Conservation (phyloP, 2,888 invertebrate genomes). For the Ophion ellenae region DNA sequence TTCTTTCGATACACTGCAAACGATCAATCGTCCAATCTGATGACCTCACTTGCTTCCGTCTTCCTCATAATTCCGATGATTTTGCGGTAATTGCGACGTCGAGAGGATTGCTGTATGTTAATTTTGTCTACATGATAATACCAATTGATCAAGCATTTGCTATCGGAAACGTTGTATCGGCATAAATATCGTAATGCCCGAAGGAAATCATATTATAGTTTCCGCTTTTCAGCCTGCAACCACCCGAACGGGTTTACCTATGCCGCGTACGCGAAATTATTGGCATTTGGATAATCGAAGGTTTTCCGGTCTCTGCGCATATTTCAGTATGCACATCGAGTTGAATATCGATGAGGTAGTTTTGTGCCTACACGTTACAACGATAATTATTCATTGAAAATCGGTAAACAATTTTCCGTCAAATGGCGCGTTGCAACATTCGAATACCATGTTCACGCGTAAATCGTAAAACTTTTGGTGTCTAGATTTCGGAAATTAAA, state of each 20-base stretch:
- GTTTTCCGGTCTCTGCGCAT: background rate
- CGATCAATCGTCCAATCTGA: too few species aligned
- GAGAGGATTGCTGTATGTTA: slow-evolving; percentile 6
- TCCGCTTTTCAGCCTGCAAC: background rate
- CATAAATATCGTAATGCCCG: slow-evolving; percentile 52
- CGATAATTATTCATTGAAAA: background rate
- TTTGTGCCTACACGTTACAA: background rate
- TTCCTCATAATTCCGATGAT: background rate
- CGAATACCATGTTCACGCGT: too few species aligned
- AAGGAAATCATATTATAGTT: slow-evolving; percentile 53
- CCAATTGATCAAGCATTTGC: slow-evolving; percentile 39
- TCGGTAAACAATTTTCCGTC: background rate
- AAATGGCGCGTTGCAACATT: background rate
- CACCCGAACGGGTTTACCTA: background rate
- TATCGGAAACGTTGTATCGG: slow-evolving; percentile 49
- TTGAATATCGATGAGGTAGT: slow-evolving; percentile 40
- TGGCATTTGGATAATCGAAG: slow-evolving; percentile 44
- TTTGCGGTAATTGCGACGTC: background rate
- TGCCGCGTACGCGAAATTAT: slow-evolving; percentile 38
- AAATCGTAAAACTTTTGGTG: too few species aligned
- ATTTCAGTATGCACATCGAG: slow-evolving; percentile 22
- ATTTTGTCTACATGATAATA: slow-evolving; percentile 53
- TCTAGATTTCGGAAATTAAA: too few species aligned
- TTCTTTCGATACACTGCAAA: too few species aligned
- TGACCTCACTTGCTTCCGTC: background rate